Percentiles rank a stretch among this genome's conserved stretches.
These are phyloP conservation scores for roundworm (Caenorhabditis elegans) DNA, from an alignment of 1,140 invertebrate genomes.

Conservation along the genomic window DNA sequence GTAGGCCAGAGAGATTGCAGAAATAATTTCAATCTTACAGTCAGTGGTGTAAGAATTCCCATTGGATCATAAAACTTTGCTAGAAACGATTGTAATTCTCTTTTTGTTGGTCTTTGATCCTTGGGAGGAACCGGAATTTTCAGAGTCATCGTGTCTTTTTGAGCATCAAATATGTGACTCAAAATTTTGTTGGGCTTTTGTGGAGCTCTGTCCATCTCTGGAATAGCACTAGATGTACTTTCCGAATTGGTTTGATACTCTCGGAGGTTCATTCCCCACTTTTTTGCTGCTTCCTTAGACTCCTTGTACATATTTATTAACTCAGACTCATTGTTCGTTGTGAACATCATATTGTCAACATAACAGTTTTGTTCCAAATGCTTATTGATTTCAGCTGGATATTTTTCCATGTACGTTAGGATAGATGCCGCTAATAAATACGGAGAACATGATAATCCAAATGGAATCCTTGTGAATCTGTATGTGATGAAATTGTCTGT, in stretches of 20 bases:
- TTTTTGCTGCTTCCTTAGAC: background rate
- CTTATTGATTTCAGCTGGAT: no score
- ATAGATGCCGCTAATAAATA: no score
- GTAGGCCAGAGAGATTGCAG: constrained; percentile 20
- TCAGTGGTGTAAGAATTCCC: constrained; percentile 6
- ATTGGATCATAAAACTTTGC: constrained; percentile 32
- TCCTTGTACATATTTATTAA: background rate
- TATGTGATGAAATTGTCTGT: background rate
- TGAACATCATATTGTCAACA: no score
- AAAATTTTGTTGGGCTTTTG: background rate
- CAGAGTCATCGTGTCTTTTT: background rate
- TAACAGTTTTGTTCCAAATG: no score
- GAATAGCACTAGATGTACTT: background rate
- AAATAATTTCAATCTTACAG: constrained; percentile 23
- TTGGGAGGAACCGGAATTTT: background rate
- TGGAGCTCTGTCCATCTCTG: background rate
- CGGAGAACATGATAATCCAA: background rate
- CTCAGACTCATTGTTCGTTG: background rate
- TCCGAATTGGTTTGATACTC: background rate
- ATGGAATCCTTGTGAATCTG: background rate
- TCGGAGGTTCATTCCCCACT: background rate
- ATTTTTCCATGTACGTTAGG: no score
- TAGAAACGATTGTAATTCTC: background rate
- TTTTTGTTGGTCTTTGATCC: background rate
- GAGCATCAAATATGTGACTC: background rate